Percentiles rank a stretch among this genome's conserved stretches.
These are phyloP conservation scores for Hiodon tergisus DNA, from an alignment of 2,113 vertebrate species.

Conservation along the genomic window DNA sequence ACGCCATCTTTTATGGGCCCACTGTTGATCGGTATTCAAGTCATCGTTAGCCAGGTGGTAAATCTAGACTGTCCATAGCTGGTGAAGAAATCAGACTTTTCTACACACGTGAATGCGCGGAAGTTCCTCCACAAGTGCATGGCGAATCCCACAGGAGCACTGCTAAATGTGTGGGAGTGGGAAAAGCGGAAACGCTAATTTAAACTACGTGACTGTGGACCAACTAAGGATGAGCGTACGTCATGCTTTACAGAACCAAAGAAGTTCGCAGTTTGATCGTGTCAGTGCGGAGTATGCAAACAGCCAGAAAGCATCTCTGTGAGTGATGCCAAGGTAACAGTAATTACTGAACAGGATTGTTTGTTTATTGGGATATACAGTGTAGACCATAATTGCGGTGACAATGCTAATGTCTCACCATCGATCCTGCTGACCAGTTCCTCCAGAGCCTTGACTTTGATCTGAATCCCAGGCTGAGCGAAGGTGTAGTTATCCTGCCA, in stretches of 20 bases:
- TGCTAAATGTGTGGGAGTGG: neutral
- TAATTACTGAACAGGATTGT: no score
- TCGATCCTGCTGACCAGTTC: conserved; percentile 95
- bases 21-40: conserved; percentile 51
- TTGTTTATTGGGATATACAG: no score
- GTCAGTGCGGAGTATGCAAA: no score
- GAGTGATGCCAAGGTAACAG: no score
- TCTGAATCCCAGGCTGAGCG: conserved; percentile 96
- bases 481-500: conserved; percentile 94
- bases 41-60: conserved; percentile 60
- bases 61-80: conserved; percentile 46
- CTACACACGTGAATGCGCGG: neutral
- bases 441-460: conserved; percentile 94
- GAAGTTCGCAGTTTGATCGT: no score
- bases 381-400: neutral
- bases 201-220: neutral
- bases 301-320: no score
- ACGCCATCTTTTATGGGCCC: conserved; percentile 55
- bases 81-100: conserved; percentile 26
- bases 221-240: no score
- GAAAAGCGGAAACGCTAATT: no score
- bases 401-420: conserved; percentile 62
- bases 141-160: neutral
- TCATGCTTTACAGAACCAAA: no score
- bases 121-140: neutral